Evolutionary conservation across 1,140 invertebrate species (phyloP), one percentile per base, ranked within the genome.

Genomic region (Nebria ingens): DNA sequence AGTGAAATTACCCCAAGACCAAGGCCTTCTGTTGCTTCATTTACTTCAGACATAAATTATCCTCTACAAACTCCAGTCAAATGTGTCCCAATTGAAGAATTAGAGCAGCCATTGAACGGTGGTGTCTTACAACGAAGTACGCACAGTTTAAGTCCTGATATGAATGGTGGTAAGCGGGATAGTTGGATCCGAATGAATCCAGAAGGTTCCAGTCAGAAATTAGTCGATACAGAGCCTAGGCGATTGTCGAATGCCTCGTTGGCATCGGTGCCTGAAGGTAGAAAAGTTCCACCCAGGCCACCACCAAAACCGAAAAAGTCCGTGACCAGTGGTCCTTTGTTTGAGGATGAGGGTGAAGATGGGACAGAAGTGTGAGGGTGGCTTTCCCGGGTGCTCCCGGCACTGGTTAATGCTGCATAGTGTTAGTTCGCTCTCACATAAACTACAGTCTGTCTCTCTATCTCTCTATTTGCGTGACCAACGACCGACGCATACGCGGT

Each of bases 281-380:
- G 34, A 34, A 91, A 90, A 71, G 81, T 89, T 19, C 86, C 88
- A 13, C 87, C 88, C 0, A 77, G 85, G 65, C 86, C 86, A 21
- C 86, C 86, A 9, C 87, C 87, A 1, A 89, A 88, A 59, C 87
- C 87, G 0, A 88, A 87, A 73, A 89, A 86, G 64, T 69, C 73
- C 53, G 62, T 72, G 11, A 76, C 75, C 40, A 73, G 68, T 61
- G 80, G 78, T 58, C 85, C 86, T 21, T 68, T 89, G 40, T 89
- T 88, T 62, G 86, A 90, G 63, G 88, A 91, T 65, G 87, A 91
- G 71, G 86, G 85, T 11, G 87, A 90, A 64, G 87, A 91, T 62
- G 88, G 88, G 38, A 91, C 87, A 61, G 87, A 90, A 77, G 87
- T 91, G 73, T 89, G 69, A 71, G 68, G 64, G 63, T 66, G 62